A percentile compares a stretch with the other conserved stretches of the same genome.
Evolutionary conservation across 2,797 vertebrate genomes (phyloP).

Genomic region (Babyrousa celebensis): DNA sequence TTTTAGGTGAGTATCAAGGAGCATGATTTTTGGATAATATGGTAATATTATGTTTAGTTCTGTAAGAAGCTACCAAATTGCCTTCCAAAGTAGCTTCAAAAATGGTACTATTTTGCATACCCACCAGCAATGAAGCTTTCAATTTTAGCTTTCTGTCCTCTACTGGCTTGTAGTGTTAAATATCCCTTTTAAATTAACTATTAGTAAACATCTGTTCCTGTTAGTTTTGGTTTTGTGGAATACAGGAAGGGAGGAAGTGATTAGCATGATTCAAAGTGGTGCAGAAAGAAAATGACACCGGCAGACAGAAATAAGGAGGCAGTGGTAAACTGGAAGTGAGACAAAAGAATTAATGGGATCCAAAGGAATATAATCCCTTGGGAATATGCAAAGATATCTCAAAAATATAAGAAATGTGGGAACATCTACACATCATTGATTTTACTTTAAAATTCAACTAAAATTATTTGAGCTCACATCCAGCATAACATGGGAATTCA

Average conservation of each 20-base stretch:
- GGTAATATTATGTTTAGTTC: conserved; percentile 24
- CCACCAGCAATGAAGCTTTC: background rate
- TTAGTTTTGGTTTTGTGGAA: background rate
- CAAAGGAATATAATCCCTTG: background rate
- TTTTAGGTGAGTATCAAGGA: conserved; percentile 35
- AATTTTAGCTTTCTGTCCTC: background rate
- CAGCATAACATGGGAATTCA: background rate
- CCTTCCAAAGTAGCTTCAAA: background rate
- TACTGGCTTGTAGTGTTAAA: background rate
- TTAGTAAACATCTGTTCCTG: background rate
- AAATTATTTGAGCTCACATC: background rate
- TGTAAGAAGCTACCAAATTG: background rate
- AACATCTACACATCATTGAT: background rate
- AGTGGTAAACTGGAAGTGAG: background rate
- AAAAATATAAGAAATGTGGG: background rate
- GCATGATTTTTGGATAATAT: background rate
- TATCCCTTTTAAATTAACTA: background rate
- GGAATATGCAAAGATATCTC: background rate
- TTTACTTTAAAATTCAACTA: background rate
- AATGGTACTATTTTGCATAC: background rate
- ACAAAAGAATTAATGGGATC: background rate
- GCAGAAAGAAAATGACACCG: background rate
- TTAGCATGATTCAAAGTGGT: background rate
- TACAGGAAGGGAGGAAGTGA: background rate
- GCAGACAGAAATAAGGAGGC: background rate